A percentile compares a stretch with the other conserved stretches of the same genome.
These are phyloP conservation scores for Microchrysa polita DNA, from an alignment of 2,888 invertebrate species.

Conservation along the genomic window DNA sequence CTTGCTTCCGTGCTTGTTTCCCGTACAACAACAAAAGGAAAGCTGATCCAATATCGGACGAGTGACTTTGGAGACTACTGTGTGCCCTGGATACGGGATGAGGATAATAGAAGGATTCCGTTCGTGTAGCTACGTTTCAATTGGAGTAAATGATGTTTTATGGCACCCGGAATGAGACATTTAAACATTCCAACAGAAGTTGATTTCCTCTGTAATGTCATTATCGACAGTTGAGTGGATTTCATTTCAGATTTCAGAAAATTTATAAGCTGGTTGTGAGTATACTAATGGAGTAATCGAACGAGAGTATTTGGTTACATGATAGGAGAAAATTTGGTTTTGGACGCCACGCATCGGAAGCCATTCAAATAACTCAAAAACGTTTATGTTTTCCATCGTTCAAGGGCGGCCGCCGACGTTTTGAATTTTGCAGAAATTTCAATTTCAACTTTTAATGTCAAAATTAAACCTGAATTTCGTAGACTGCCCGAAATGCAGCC, in stretches of 20 bases:
- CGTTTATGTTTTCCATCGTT: too few relatives aligned
- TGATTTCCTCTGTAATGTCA: neutral
- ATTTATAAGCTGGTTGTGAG: constrained; percentile 1
- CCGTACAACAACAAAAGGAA: too few relatives aligned
- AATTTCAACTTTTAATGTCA: too few relatives aligned
- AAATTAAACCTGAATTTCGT: too few relatives aligned
- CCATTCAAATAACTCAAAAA: too few relatives aligned
- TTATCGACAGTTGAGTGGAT: constrained; percentile 1
- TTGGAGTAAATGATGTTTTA: constrained; percentile 11
- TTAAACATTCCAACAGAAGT: neutral
- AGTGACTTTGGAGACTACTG: neutral
- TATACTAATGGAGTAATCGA: neutral
- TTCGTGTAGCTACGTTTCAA: neutral
- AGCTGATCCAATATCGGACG: too few relatives aligned
- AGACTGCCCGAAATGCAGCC: too few relatives aligned
- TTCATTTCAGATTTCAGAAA: neutral
- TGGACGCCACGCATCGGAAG: too few relatives aligned
- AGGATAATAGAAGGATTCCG: neutral
- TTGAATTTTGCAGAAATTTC: too few relatives aligned
- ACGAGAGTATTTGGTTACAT: too few relatives aligned
- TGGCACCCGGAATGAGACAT: neutral
- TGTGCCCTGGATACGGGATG: neutral
- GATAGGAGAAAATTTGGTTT: too few relatives aligned
- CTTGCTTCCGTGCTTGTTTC: neutral
- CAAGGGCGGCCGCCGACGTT: too few relatives aligned